Evolutionary conservation across 2,888 invertebrate species (phyloP), one percentile per base, ranked within the genome.

Genomic region (Zeuzera pyrina): DNA sequence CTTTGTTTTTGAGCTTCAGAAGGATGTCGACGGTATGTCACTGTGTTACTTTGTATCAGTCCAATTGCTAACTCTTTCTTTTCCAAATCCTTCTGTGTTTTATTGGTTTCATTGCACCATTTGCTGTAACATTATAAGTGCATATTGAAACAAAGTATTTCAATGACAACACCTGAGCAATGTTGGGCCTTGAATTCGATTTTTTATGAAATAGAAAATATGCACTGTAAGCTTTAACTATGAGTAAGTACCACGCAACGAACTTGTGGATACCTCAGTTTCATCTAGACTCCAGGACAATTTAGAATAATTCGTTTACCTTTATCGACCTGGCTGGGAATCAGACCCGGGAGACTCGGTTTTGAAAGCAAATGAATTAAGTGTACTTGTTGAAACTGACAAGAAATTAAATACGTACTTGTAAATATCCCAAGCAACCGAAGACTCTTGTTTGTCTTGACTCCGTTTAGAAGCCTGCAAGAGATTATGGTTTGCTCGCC

Each of bases 361-460:
- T n/a, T n/a, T n/a, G n/a, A n/a, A n/a, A n/a, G n/a, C n/a, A n/a
- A n/a, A n/a, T n/a, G n/a, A n/a, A n/a, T n/a, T n/a, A n/a, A n/a
- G n/a, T n/a, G n/a, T n/a, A n/a, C n/a, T n/a, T n/a, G n/a, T n/a
- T n/a, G n/a, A n/a, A n/a, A n/a, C n/a, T n/a, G n/a, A n/a, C n/a
- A n/a, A n/a, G n/a, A n/a, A n/a, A n/a, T n/a, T n/a, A n/a, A n/a
- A 22, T 26, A 39, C 40, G 35, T 45, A 70, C 70, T 58, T 65
- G 40, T 65, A 68, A 26, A 54, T 48, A 33, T 68, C 57, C 63
- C 65, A 69, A 12, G 54, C 36, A 7, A 37, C 32, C 7, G 37
- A 13, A 3, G 34, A 22, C 11, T 40, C 41, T n/a, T 41, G 42
- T 5, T 43, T 45, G n/a, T 27, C n/a, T 10, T 29, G 8, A 13